Base-by-base conservation (phyloP, 1,140 invertebrate species). In the Drosophila sturtevanti region DNA sequence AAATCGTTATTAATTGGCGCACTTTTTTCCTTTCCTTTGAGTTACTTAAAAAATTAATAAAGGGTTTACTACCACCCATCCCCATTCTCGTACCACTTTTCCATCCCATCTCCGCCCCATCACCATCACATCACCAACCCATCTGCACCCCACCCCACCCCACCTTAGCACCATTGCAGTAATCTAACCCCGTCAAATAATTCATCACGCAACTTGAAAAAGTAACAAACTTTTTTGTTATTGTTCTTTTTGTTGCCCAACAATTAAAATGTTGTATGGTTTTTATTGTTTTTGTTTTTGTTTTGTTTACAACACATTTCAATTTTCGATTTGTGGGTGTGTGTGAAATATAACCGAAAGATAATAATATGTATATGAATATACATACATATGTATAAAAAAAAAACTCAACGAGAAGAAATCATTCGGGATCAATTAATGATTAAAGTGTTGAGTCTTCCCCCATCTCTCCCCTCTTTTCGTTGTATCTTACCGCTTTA, bases 1-100 rank as follows among this genome's bases (percentile, higher is more conserved):
- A 69, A 78, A 78, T 81, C 81, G 62, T 72, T 67, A 67, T 79
- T 87, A 82, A 87, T 87, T 86, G 79, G 67, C 59, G 62, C 44
- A 68, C 71, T 76, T 71, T 80, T 79, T 73, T 77, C 31, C 18
- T 77, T 68, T 56, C 56, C 58, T 64, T 41, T 63, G 41, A 63
- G 54, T 81, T 81, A 74, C 74, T 81, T 77, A 61, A 68, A 24
- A 81, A 72, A 80, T 62, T 67, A 68, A 54, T 48, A 79, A 77
- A 75, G 67, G 64, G 67, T 48, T 16, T 34, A n/a, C 24, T 34
- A 5, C 22, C 27, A 27, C 10, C 6, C 52, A n/a, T 24, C 22
- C 44, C 1, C n/a, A n/a, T n/a, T n/a, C n/a, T n/a, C n/a, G n/a
- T n/a, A n/a, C n/a, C n/a, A n/a, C n/a, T n/a, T n/a, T n/a, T n/a